Evolutionary conservation across 2,797 vertebrate genomes (phyloP).

Genomic region (Channa striata): DNA sequence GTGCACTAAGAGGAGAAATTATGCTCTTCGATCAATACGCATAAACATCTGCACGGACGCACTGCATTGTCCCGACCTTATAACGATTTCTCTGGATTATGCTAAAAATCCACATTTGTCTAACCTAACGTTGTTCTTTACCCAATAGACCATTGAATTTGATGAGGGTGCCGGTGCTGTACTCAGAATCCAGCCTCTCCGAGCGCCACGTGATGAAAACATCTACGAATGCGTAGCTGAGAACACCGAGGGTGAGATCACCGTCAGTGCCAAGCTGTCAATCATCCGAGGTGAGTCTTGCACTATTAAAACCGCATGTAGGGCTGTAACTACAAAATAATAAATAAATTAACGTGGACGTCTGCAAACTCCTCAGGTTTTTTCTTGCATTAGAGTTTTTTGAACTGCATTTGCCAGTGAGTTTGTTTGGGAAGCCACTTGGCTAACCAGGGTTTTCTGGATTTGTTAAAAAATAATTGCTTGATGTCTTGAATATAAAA

Average conservation of each 20-base stretch:
- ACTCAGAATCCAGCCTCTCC: slow-evolving; percentile 94
- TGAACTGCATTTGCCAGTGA: slow-evolving; percentile 17
- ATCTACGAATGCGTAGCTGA: slow-evolving; percentile 96
- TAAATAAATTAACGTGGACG: slow-evolving; percentile 46
- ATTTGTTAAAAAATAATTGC: not conserved
- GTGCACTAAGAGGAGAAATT: no score
- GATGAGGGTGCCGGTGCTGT: slow-evolving; percentile 96
- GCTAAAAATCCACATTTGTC: not conserved
- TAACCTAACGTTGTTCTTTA: not conserved
- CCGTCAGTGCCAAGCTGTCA: slow-evolving; percentile 94
- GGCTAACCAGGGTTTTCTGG: not conserved
- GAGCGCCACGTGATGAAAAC: slow-evolving; percentile 96
- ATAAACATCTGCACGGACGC: no score
- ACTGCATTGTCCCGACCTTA: no score
- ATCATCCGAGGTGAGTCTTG: slow-evolving; percentile 93
- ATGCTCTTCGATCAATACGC: no score
- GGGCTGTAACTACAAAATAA: slow-evolving; percentile 39
- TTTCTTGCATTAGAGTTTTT: slow-evolving; percentile 40
- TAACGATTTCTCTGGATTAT: no score
- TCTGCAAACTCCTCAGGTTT: slow-evolving; percentile 22
- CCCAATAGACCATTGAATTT: slow-evolving; percentile 93
- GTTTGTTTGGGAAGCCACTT: slow-evolving; percentile 1
- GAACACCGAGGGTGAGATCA: slow-evolving; percentile 91
- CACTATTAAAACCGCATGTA: slow-evolving; percentile 45
- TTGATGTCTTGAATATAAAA: not conserved